A percentile compares a stretch with the other conserved stretches of the same genome.
Conservation (phyloP, 2,888 invertebrate genomes). For the Achlya flavicornis region DNA sequence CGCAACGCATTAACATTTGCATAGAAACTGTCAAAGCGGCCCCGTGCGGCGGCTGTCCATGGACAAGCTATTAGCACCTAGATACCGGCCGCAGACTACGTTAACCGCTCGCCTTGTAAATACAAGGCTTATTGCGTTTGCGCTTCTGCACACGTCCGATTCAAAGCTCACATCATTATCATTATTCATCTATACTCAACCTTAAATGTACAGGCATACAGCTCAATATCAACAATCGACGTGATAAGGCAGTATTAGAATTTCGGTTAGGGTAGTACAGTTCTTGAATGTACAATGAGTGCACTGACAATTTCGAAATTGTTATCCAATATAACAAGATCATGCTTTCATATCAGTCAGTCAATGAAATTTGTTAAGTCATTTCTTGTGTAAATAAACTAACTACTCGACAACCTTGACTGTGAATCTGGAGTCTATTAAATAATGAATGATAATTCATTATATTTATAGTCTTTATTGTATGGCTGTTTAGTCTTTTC, state of each 20-base stretch:
- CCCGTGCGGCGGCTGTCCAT: constrained; percentile 57
- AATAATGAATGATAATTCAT: too few species aligned
- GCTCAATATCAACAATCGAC: not conserved
- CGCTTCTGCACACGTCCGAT: constrained; percentile 51
- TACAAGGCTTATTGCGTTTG: constrained; percentile 35
- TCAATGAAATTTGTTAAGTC: constrained; percentile 29
- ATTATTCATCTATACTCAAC: constrained; percentile 37
- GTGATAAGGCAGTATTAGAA: constrained; percentile 32
- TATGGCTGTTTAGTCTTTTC: too few species aligned
- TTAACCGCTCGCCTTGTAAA: constrained; percentile 41
- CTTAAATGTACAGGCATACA: constrained; percentile 27
- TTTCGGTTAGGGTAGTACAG: constrained; percentile 39
- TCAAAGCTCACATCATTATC: constrained; percentile 26
- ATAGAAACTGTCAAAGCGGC: constrained; percentile 82
- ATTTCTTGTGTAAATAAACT: constrained; percentile 34
- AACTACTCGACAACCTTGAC: constrained; percentile 17
- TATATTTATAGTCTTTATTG: too few species aligned
- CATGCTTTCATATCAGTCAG: constrained; percentile 36
- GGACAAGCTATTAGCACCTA: constrained; percentile 73
- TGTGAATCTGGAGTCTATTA: constrained; percentile 7
- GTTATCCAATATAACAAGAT: constrained; percentile 35
- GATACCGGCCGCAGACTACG: constrained; percentile 45
- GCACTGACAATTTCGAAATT: constrained; percentile 41
- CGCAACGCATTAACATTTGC: constrained; percentile 80
- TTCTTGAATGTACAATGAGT: constrained; percentile 15